These are phyloP conservation scores for Pygoscelis adeliae DNA, from an alignment of 2,113 vertebrate species.

Conservation along the genomic window DNA sequence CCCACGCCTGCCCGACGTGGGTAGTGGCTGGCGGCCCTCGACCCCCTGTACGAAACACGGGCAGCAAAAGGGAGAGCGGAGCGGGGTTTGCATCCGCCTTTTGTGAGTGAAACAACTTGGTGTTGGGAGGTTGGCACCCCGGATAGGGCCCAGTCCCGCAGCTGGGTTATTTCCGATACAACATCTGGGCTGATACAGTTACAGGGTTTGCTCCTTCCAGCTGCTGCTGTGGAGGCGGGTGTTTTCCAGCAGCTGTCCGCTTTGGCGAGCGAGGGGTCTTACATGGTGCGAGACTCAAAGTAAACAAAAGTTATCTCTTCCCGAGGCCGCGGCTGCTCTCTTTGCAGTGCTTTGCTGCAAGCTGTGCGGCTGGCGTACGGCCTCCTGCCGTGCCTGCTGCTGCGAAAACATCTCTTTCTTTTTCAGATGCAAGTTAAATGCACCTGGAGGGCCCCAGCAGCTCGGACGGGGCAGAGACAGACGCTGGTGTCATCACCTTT, in stretches of 20 bases:
- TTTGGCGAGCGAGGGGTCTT: neutral
- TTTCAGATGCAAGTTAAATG: neutral
- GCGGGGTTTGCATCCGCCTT: no score
- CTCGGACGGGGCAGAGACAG: neutral
- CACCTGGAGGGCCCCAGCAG: neutral
- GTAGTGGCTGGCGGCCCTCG: neutral
- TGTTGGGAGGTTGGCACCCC: neutral
- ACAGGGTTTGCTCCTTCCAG: neutral
- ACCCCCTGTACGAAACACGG: rapidly evolving
- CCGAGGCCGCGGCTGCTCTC: rapidly evolving
- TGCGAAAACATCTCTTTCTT: neutral
- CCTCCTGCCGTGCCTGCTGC: neutral
- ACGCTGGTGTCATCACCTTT: neutral
- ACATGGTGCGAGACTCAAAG: neutral
- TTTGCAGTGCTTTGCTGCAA: neutral
- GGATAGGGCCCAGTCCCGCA: rapidly evolving
- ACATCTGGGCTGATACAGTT: rapidly evolving
- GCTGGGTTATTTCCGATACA: neutral
- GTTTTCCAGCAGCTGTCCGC: neutral
- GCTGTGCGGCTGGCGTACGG: rapidly evolving
- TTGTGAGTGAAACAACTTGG: rapidly evolving
- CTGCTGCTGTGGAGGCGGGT: neutral
- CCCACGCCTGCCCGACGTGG: neutral
- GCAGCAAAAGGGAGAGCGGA: no score
- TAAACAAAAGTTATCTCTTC: neutral